A percentile compares a stretch with the other conserved stretches of the same genome.
Evolutionary conservation across 2,113 vertebrate species (phyloP).

Genomic region (Trematocara nigrifrons): DNA sequence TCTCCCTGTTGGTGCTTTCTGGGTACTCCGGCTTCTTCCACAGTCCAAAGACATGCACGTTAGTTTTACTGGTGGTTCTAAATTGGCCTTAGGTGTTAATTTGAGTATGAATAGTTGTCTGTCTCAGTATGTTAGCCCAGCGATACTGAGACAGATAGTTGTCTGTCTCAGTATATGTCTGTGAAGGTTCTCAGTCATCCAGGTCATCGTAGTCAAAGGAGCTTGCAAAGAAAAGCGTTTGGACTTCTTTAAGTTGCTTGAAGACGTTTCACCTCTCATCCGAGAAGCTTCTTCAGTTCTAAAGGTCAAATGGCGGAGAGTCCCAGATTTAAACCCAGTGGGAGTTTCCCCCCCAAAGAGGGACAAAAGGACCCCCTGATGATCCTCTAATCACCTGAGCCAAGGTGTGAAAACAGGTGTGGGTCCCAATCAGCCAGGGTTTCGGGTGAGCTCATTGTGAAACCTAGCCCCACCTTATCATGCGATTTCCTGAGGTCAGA

Average conservation of each 20-base stretch:
- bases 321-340: fast-evolving
- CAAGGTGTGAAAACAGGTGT: too few species aligned
- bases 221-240: neutral
- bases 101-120: neutral
- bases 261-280: neutral
- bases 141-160: neutral
- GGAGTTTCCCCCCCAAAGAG: fast-evolving
- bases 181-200: neutral
- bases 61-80: neutral
- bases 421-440: too few species aligned
- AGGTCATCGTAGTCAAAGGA: neutral
- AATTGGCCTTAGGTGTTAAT: neutral
- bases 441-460: too few species aligned
- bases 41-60: neutral
- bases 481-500: too few species aligned
- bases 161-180: neutral
- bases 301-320: fast-evolving
- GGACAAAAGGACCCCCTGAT: neutral
- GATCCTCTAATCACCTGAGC: fast-evolving
- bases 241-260: neutral
- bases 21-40: neutral
- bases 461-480: too few species aligned
- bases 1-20: neutral
- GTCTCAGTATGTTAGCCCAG: neutral
- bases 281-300: neutral